Base-by-base conservation (phyloP, 2,888 invertebrate genomes). In the Melanotus villosus region DNA sequence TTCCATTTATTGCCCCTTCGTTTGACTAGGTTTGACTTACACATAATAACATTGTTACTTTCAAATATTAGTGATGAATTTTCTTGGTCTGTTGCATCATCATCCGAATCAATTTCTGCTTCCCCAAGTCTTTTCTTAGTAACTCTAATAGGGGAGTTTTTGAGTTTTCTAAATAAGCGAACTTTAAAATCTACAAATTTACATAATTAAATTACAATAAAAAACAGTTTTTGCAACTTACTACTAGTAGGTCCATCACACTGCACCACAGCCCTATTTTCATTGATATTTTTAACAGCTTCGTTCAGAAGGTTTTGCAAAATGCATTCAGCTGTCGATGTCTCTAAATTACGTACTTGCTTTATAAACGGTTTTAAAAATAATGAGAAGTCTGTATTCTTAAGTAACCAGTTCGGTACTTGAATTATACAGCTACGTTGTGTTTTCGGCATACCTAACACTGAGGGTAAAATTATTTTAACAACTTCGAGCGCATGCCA, bases 31-130 rank as follows among this genome's bases (percentile, higher is more conserved):
- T 36, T 34, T 14, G 18, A 57, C 10, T 26, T 10, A 23, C 65
- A 65, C 5, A 23, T 14, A 7, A 65, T 58, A 10, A 2, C 1
- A 38, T 58, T 65, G 19, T 65, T 12, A 12, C 18, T 21, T 23
- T 58, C 45, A 58, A 38, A 57, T 4, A 18, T 12, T 10, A 18
- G 5, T 21, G 12, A 1, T 47, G 12, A 18, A 47, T 21, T 14
- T 18, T 58, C 47, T 1, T 38, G 18, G 26, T 65, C 65, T 6
- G 36, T 65, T n/a, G 47, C 6, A 30, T 65, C 57, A 23, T 65
- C 65, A 47, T 47, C 47, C 1, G 65, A 47, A 26, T 50, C 30
- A 3, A 65, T 12, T 0, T 56, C 65, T 23, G 62, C 19, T 10
- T 59, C 43, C 4, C 10, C 21, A 10, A 59, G 5, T n/a, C 12